Conservation (phyloP, 2,113 vertebrate species). For the Heteronetta atricapilla region DNA sequence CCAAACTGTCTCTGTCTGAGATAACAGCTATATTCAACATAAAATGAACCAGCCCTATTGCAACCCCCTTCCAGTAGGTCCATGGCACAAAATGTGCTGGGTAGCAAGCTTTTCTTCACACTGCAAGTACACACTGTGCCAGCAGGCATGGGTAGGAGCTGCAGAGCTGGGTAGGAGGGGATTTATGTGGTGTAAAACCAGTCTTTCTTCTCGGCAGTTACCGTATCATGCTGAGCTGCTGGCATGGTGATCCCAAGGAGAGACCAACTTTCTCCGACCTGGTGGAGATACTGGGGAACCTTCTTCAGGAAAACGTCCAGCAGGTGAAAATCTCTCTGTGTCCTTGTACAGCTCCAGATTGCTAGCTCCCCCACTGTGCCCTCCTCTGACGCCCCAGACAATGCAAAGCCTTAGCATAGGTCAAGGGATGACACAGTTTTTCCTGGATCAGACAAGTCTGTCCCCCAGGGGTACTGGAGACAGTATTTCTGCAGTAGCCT, state of each 20-base stretch:
- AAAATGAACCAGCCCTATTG: not conserved
- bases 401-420: not conserved
- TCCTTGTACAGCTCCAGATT: not conserved
- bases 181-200: not conserved
- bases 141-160: not conserved
- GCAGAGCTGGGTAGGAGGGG: not conserved
- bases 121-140: not conserved
- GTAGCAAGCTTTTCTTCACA: not conserved
- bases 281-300: constrained; percentile 92
- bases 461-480: not conserved
- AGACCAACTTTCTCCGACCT: constrained; percentile 90
- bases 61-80: not conserved
- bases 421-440: not conserved
- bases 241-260: constrained; percentile 92
- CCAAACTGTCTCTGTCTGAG: not conserved
- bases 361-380: not conserved
- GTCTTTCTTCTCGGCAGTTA: constrained; percentile 80
- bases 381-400: not conserved
- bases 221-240: constrained; percentile 95
- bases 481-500: not conserved
- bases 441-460: not conserved
- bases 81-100: not conserved
- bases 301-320: constrained; percentile 88
- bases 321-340: constrained; percentile 78
- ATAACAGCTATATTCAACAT: not conserved